A percentile compares a stretch with the other conserved stretches of the same genome.
These are phyloP conservation scores for Mythimna pallens DNA, from an alignment of 2,888 invertebrate species.

Conservation along the genomic window DNA sequence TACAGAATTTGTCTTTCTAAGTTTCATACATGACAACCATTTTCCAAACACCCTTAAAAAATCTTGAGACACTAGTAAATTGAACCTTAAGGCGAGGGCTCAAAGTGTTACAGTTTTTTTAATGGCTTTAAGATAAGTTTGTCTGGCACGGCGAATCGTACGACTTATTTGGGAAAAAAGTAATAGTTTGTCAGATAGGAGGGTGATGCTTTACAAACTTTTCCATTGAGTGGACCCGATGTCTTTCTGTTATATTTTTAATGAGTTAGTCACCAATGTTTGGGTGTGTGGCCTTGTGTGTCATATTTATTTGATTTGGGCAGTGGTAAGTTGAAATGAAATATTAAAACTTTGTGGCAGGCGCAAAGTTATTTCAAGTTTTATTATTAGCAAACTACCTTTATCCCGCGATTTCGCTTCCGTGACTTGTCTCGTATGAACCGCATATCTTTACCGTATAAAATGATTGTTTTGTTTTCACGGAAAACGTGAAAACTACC, in stretches of 20 bases:
- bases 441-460: no score
- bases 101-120: background rate
- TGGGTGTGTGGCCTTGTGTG: background rate
- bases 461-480: background rate
- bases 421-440: no score
- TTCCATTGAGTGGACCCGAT: constrained; percentile 27
- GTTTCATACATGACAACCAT: constrained; percentile 24
- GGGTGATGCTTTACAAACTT: constrained; percentile 42
- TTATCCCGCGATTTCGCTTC: no score
- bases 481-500: background rate
- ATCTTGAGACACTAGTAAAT: background rate
- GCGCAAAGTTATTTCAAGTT: background rate
- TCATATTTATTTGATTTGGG: constrained; percentile 23
- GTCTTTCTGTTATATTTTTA: constrained; percentile 40
- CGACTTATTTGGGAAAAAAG: constrained; percentile 42
- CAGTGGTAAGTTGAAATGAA: constrained; percentile 1
- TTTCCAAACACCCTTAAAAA: background rate
- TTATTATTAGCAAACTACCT: background rate
- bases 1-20: constrained; percentile 50
- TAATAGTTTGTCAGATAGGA: constrained; percentile 47
- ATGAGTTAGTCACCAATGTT: constrained; percentile 39
- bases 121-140: background rate
- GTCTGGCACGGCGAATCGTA: constrained; percentile 31
- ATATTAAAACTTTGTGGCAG: constrained; percentile 7
- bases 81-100: constrained; percentile 15